A percentile compares a stretch with the other conserved stretches of the same genome.
These are phyloP conservation scores for Drosophila demipolita DNA, from an alignment of 2,888 invertebrate genomes.

Conservation along the genomic window DNA sequence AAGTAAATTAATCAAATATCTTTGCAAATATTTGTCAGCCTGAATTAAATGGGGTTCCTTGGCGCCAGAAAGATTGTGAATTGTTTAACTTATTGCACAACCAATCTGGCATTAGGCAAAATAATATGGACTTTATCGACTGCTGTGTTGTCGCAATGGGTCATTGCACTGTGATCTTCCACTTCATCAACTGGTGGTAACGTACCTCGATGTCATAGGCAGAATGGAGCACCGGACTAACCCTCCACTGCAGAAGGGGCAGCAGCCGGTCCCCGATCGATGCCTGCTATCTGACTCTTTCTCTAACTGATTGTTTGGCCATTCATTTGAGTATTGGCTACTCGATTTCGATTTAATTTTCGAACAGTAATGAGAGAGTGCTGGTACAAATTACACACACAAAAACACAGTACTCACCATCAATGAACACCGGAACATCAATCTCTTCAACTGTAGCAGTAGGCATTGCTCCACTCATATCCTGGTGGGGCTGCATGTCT, in stretches of 20 bases:
- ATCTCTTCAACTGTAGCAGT: constrained; percentile 85
- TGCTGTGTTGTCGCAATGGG: constrained; percentile 70
- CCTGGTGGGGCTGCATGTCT: constrained; percentile 78
- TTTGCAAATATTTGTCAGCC: background rate
- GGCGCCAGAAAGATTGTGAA: constrained; percentile 6
- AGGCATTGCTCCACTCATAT: constrained; percentile 84
- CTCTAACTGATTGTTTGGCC: constrained; percentile 70
- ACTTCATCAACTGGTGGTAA: constrained; percentile 59
- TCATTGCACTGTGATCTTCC: constrained; percentile 83
- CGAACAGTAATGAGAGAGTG: constrained; percentile 77
- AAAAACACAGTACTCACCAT: constrained; percentile 84
- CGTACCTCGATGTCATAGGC: constrained; percentile 78
- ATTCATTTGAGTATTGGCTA: constrained; percentile 22
- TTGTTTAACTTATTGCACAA: background rate
- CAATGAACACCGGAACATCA: constrained; percentile 84
- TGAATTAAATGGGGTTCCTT: constrained; percentile 11
- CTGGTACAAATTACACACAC: constrained; percentile 74
- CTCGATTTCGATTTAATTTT: constrained; percentile 20
- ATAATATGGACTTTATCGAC: constrained; percentile 37
- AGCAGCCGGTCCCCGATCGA: constrained; percentile 22
- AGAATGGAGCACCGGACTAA: constrained; percentile 28
- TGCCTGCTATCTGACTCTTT: constrained; percentile 76
- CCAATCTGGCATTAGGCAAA: background rate
- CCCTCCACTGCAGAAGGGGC: background rate
- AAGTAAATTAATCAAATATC: background rate